A percentile compares a stretch with the other conserved stretches of the same genome.
phyloP scores from a whole-genome alignment of 2,797 vertebrate species.

The Lagorchestes hirsutus region DNA sequence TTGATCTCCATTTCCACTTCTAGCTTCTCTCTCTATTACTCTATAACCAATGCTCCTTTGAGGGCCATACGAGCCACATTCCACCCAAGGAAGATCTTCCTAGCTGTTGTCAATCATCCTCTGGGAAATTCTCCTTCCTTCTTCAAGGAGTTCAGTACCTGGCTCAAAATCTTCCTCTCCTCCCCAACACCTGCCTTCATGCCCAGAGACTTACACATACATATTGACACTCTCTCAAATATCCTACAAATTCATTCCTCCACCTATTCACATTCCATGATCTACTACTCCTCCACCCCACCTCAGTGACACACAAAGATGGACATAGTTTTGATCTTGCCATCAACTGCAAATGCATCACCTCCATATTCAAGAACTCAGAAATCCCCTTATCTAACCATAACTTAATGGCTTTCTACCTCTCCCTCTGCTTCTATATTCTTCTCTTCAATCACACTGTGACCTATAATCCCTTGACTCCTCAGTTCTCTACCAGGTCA shows the following conservation, averaged over 20 bases:
- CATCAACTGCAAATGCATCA: background rate
- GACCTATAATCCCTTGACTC: no score
- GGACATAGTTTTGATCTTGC: background rate
- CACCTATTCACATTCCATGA: background rate
- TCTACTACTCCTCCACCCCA: background rate
- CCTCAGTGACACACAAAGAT: background rate
- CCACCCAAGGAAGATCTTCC: background rate
- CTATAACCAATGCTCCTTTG: background rate
- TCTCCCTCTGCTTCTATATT: background rate
- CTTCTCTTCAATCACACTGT: no score
- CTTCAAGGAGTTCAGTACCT: background rate
- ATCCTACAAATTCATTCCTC: background rate
- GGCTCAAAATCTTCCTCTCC: background rate
- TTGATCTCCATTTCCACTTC: background rate
- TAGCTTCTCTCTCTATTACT: background rate
- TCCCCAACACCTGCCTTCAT: background rate
- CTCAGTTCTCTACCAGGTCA: no score
- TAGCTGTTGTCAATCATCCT: background rate
- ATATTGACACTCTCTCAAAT: background rate
- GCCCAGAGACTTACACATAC: background rate
- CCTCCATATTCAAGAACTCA: background rate
- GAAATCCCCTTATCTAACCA: background rate
- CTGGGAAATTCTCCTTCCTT: background rate
- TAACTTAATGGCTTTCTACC: background rate
- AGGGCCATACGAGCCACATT: background rate